Percentiles rank a stretch among this genome's conserved stretches.
These are phyloP conservation scores for Catostomus latipinnis DNA, from an alignment of 2,797 vertebrate species.

Conservation along the genomic window DNA sequence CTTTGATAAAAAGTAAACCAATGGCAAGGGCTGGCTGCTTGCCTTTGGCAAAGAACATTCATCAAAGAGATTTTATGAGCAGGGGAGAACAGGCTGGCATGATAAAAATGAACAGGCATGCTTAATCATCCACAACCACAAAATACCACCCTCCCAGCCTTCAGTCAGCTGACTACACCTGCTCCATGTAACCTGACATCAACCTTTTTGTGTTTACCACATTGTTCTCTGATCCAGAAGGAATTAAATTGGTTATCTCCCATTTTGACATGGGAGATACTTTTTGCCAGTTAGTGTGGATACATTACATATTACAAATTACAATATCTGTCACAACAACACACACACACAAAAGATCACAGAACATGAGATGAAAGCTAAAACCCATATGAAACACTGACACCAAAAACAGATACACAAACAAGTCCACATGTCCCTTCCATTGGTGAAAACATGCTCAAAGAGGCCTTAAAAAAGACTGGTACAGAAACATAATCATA, in stretches of 20 bases:
- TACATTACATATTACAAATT: slow-evolving; percentile 16
- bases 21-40: slow-evolving; percentile 34
- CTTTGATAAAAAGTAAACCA: slow-evolving; percentile 39
- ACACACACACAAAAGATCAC: slow-evolving; percentile 28
- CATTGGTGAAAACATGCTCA: neutral
- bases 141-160: slow-evolving; percentile 1
- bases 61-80: slow-evolving; percentile 58
- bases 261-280: slow-evolving; percentile 27
- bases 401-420: slow-evolving; percentile 1
- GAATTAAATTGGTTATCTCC: slow-evolving; percentile 35
- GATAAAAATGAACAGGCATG: slow-evolving; percentile 53
- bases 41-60: slow-evolving; percentile 60
- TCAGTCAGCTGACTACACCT: slow-evolving; percentile 45
- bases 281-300: slow-evolving; percentile 59
- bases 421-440: neutral
- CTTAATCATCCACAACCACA: slow-evolving; percentile 10
- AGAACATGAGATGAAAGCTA: slow-evolving; percentile 36
- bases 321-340: slow-evolving; percentile 36
- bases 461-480: neutral
- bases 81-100: slow-evolving; percentile 33
- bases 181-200: slow-evolving; percentile 51
- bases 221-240: slow-evolving; percentile 48
- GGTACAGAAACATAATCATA: neutral
- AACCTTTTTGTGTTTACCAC: slow-evolving; percentile 54
- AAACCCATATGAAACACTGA: neutral